Percentiles rank a stretch among this genome's conserved stretches.
Evolutionary conservation across 2,888 invertebrate species (phyloP).

Genomic region (Lycia hirtaria): DNA sequence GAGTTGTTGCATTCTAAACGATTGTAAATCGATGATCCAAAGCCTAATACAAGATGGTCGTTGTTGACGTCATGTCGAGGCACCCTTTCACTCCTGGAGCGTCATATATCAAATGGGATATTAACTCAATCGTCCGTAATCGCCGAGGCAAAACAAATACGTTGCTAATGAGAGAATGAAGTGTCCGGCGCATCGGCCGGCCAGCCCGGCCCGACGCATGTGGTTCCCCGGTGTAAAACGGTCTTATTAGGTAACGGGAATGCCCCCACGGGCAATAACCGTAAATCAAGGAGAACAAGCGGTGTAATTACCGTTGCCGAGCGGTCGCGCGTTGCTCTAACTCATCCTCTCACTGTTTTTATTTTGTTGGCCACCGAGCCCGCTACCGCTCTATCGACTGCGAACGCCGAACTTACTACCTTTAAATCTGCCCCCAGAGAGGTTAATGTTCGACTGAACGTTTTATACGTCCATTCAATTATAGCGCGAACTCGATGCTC

Average conservation of each 20-base stretch:
- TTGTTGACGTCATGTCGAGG: constrained; percentile 52
- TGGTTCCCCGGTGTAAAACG: constrained; percentile 82
- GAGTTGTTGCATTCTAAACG: constrained; percentile 42
- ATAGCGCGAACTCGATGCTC: constrained; percentile 56
- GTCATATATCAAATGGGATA: constrained; percentile 76
- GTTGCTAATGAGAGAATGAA: constrained; percentile 81
- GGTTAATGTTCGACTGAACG: constrained; percentile 76
- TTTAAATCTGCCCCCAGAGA: constrained; percentile 80
- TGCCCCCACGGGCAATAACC: constrained; percentile 86
- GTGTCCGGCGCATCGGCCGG: constrained; percentile 61
- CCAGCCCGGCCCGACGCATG: constrained; percentile 70
- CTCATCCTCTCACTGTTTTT: constrained; percentile 83
- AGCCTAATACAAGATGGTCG: constrained; percentile 56
- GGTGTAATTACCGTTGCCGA: constrained; percentile 85
- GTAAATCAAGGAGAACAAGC: constrained; percentile 86
- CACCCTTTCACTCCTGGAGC: constrained; percentile 67
- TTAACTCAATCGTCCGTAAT: constrained; percentile 79
- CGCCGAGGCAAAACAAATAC: constrained; percentile 77
- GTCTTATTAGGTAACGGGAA: constrained; percentile 85
- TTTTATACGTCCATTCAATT: constrained; percentile 77
- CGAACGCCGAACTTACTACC: constrained; percentile 78
- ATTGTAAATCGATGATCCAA: constrained; percentile 51
- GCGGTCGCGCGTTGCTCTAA: constrained; percentile 82
- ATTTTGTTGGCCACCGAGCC: constrained; percentile 78
- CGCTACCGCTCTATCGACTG: constrained; percentile 81